Evolutionary conservation across 1,140 invertebrate species (phyloP).

Genomic region (Trichonephila clavata): DNA sequence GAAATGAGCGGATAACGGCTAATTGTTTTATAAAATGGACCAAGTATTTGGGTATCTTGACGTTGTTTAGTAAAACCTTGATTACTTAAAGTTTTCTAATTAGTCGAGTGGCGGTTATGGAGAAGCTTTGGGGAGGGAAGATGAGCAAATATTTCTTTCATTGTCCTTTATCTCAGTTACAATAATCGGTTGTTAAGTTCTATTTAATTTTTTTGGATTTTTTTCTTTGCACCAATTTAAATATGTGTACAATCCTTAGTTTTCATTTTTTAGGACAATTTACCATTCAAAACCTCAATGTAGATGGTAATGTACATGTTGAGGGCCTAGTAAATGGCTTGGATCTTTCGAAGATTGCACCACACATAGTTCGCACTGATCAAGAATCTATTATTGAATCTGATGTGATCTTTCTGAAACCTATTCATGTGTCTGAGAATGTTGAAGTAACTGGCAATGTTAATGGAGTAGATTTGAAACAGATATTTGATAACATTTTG

Average conservation of each 20-base stretch:
- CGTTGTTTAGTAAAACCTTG: no score
- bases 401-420: conserved; percentile 18
- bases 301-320: conserved; percentile 2
- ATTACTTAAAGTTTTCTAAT: no score
- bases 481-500: conserved; percentile 33
- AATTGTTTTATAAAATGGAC: no score
- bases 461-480: conserved; percentile 60
- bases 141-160: no score
- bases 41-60: no score
- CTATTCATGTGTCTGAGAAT: conserved; percentile 32
- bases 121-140: no score
- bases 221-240: no score
- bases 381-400: conserved; percentile 47
- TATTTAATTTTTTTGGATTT: no score
- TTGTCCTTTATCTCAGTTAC: no score
- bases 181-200: no score
- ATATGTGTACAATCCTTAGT: background rate
- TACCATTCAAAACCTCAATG: conserved; percentile 5
- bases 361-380: background rate
- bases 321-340: conserved; percentile 54
- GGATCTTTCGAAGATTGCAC: conserved; percentile 44
- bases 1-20: no score
- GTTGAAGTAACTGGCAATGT: conserved; percentile 53
- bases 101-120: no score
- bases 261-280: conserved; percentile 40